phyloP scores from a whole-genome alignment of 53 echinoderm and acorn worm species.

The Henricia sp. region DNA sequence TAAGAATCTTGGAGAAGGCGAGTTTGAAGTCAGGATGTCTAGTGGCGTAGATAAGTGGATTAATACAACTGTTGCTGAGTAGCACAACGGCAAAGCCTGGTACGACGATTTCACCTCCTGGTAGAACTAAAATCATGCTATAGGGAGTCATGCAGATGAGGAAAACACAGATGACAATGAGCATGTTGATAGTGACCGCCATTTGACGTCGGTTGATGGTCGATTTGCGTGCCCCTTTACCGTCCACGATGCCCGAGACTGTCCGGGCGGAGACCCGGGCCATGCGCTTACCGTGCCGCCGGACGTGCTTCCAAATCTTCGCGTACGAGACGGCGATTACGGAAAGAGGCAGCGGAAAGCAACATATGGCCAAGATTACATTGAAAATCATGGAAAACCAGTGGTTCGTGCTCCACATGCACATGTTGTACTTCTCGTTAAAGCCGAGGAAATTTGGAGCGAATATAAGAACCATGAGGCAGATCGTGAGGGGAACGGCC shows the following conservation, averaged over 20 bases:
- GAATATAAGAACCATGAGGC: constrained; percentile 65
- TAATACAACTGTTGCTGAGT: constrained; percentile 79
- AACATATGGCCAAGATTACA: constrained; percentile 58
- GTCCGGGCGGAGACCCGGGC: constrained; percentile 65
- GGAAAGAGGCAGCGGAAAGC: constrained; percentile 78
- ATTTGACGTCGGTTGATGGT: constrained; percentile 76
- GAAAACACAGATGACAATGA: constrained; percentile 79
- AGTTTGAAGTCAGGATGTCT: constrained; percentile 88
- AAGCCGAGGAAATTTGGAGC: constrained; percentile 74
- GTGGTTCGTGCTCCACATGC: constrained; percentile 84
- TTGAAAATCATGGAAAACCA: constrained; percentile 73
- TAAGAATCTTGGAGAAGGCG: constrained; percentile 76
- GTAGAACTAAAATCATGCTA: constrained; percentile 72
- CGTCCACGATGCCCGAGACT: constrained; percentile 59
- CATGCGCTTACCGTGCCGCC: constrained; percentile 47
- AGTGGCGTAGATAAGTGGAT: constrained; percentile 86
- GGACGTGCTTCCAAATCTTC: constrained; percentile 81
- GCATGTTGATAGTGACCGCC: constrained; percentile 88
- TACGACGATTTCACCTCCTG: constrained; percentile 77
- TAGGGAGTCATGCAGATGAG: constrained; percentile 78
- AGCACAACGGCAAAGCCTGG: constrained; percentile 76
- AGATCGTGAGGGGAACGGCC: constrained; percentile 70
- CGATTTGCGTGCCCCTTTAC: constrained; percentile 29
- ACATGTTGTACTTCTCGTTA: constrained; percentile 78
- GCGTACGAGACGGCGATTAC: constrained; percentile 52